Percentiles rank a stretch among this genome's conserved stretches.
These are phyloP conservation scores for Megaceryle torquata DNA, from an alignment of 2,113 vertebrate species.

Conservation along the genomic window DNA sequence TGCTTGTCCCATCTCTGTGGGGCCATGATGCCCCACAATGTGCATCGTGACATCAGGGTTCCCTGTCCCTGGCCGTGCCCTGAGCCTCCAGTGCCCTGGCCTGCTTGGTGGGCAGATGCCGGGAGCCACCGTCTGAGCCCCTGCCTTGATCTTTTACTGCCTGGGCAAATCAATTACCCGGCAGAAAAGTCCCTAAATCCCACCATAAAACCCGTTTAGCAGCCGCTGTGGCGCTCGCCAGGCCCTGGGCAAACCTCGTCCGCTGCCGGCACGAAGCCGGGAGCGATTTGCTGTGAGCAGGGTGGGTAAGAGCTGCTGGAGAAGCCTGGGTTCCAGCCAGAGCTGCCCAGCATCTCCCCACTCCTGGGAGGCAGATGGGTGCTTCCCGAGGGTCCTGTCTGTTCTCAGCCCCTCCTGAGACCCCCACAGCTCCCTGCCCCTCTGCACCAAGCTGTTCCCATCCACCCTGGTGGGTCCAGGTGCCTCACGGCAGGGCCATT, in stretches of 20 bases:
- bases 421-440: background rate
- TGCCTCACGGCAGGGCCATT: background rate
- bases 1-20: rapidly evolving
- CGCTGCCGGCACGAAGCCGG: background rate
- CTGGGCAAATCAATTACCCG: conserved; percentile 62
- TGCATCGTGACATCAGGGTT: rapidly evolving
- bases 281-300: rapidly evolving
- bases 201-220: conserved; percentile 65
- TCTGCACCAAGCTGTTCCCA: background rate
- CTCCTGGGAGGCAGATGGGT: background rate
- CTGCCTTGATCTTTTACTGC: conserved; percentile 66
- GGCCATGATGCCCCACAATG: rapidly evolving
- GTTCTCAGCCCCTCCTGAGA: background rate
- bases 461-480: too few relatives aligned
- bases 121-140: conserved; percentile 36
- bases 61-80: rapidly evolving
- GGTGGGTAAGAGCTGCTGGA: background rate
- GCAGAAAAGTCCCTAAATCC: conserved; percentile 67
- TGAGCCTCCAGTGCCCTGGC: background rate
- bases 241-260: background rate
- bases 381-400: background rate
- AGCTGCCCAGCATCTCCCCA: background rate
- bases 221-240: background rate
- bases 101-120: background rate
- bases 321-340: rapidly evolving